Evolutionary conservation across 2,113 vertebrate species (phyloP), one percentile per base, ranked within the genome.

Genomic region (Spermophilus dauricus): DNA sequence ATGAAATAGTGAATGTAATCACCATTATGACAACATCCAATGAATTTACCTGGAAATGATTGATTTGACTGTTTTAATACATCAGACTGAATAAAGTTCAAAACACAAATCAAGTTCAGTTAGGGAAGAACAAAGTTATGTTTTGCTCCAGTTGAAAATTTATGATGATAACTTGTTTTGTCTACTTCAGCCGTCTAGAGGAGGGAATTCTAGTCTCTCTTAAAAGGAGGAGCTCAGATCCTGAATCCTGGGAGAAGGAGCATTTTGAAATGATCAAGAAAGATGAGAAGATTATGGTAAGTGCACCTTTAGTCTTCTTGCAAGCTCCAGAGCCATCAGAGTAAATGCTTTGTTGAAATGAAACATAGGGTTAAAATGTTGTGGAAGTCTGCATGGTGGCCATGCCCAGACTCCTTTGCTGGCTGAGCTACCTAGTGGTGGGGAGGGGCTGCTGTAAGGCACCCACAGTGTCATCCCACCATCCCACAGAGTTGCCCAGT

Each of bases 381-480:
- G n/a, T 4, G 53, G 58, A 90, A 17, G 11, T 51, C 18, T 42
- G 63, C n/a, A 34, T 12, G 18, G 11, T 22, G n/a, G 81, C 28
- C 18, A n/a, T 2, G 14, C 5, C 4, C 26, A n/a, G 5, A 12
- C n/a, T 37, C 22, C 22, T 39, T 69, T 69, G 34, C 20, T 45
- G 32, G 28, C 3, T 39, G 34, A 51, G 28, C 7, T 22, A 2
- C 45, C 37, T 4, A 4, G 8, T 13, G 58, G 20, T 42, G 22
- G 32, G 32, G 22, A 13, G 28, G n/a, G 20, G n/a, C 45, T 9
- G 8, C 20, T 14, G 4, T 5, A 24, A 16, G 2, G 1, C 12
- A 28, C 3, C 1, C 22, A 45, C 11, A 4, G n/a, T 2, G 3
- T 70, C 61, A 53, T 16, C 14, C 13, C 51, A 53, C 14, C 51